phyloP scores from a whole-genome alignment of 2,113 vertebrate genomes.

The Chauna torquata region DNA sequence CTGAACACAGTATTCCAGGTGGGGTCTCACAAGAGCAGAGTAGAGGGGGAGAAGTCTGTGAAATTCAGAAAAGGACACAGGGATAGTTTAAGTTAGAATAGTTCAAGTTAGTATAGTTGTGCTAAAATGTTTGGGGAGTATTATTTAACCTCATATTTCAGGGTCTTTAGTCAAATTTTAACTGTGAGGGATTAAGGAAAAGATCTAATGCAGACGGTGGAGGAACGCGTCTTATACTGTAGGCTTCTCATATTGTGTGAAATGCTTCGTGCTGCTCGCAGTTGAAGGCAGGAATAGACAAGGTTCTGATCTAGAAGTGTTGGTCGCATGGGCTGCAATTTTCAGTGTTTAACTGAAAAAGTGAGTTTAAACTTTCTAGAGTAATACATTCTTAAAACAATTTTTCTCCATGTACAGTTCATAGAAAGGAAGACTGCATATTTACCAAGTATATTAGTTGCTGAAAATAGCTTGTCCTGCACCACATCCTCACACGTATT shows the following conservation, averaged over 20 bases:
- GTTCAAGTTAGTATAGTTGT: not conserved
- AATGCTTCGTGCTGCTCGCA: not conserved
- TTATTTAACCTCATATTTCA: not conserved
- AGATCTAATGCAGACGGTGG: not conserved
- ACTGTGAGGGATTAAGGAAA: not conserved
- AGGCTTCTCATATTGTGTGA: not conserved
- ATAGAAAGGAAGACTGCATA: not conserved
- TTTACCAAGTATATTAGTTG: not conserved
- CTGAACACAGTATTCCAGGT: no score
- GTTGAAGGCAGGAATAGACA: not conserved
- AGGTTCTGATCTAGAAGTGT: not conserved
- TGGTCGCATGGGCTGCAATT: not conserved
- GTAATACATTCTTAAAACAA: not conserved
- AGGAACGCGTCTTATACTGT: not conserved
- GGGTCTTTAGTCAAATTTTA: not conserved
- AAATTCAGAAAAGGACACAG: not conserved
- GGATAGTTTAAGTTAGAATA: not conserved
- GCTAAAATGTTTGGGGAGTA: not conserved
- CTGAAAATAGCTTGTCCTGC: not conserved
- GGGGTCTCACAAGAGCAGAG: no score
- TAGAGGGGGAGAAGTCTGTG: not conserved
- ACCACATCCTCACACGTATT: not conserved
- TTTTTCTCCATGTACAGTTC: not conserved
- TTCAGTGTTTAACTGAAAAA: not conserved
- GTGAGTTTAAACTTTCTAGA: not conserved